Conservation (phyloP, 2,113 vertebrate genomes). For the Loxodonta africana region DNA sequence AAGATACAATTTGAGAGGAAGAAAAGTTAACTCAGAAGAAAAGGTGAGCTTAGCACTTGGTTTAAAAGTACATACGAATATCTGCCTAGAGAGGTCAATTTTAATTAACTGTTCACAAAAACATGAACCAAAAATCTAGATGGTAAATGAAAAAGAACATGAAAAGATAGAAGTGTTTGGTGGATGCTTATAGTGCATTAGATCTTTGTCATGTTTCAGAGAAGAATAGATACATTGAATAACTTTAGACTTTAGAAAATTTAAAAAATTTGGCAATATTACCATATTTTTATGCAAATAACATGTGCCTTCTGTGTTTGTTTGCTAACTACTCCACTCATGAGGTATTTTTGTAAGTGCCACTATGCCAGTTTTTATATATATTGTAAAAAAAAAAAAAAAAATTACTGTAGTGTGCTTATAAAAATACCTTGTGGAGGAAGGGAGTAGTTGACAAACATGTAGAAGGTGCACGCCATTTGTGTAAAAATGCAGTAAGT, state of each 20-base stretch:
- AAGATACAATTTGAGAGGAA: not conserved
- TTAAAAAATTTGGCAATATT: not conserved
- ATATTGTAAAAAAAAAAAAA: too few species aligned
- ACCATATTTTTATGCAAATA: too few species aligned
- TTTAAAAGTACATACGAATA: constrained; percentile 23
- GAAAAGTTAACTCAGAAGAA: not conserved
- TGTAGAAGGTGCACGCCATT: too few species aligned
- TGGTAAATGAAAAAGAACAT: not conserved
- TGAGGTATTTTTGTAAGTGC: too few species aligned
- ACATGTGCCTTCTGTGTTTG: too few species aligned
- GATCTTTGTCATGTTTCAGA: not conserved
- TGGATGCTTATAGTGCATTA: not conserved
- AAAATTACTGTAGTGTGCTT: too few species aligned
- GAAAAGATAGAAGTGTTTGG: not conserved
- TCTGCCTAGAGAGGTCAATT: not conserved
- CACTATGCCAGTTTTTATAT: too few species aligned
- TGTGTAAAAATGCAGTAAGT: not conserved
- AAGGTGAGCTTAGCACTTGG: not conserved
- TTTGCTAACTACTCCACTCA: too few species aligned
- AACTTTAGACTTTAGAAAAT: not conserved
- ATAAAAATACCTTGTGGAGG: too few species aligned
- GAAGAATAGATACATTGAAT: not conserved
- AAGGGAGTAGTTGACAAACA: too few species aligned
- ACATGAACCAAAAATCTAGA: not conserved
- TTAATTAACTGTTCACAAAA: not conserved